Conservation (phyloP, 1,140 invertebrate species). For the Pararge aegeria region DNA sequence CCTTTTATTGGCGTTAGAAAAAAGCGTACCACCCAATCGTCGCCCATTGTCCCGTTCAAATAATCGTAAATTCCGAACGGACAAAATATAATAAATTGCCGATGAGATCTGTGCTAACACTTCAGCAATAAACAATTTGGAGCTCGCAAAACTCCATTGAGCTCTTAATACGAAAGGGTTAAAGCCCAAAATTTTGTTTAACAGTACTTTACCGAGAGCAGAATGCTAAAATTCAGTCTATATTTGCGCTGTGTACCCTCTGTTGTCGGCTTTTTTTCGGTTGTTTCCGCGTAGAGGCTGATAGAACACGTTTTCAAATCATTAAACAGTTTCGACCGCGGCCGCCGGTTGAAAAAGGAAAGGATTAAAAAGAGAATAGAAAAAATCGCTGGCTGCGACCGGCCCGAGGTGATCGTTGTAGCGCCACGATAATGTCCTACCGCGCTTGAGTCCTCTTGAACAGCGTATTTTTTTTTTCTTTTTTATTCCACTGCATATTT, state of each 20-base stretch:
- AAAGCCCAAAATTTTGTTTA: constrained; percentile 35
- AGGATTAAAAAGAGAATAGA: constrained; percentile 59
- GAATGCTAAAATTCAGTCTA: constrained; percentile 50
- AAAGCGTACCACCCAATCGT: constrained; percentile 57
- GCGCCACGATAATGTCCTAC: constrained; percentile 47
- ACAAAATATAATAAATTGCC: constrained; percentile 80
- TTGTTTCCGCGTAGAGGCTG: constrained; percentile 75
- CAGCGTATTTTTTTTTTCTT: neutral
- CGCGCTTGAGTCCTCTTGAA: constrained; percentile 19
- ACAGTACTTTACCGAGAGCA: constrained; percentile 22
- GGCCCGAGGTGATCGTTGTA: constrained; percentile 56
- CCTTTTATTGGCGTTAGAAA: constrained; percentile 72
- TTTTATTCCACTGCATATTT: too few species aligned
- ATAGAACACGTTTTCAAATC: constrained; percentile 80
- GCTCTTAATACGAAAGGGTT: constrained; percentile 18
- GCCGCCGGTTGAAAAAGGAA: constrained; percentile 61
- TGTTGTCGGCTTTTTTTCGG: constrained; percentile 76
- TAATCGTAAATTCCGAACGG: constrained; percentile 77
- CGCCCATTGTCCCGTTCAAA: constrained; percentile 68
- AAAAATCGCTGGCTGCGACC: constrained; percentile 51
- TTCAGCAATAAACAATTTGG: constrained; percentile 40
- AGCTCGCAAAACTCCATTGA: constrained; percentile 1
- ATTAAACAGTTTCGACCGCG: constrained; percentile 77
- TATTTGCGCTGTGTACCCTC: constrained; percentile 75
- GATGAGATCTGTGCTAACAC: constrained; percentile 74